A percentile compares a stretch with the other conserved stretches of the same genome.
Evolutionary conservation across 1,140 invertebrate species (phyloP).

Genomic region (Apis laboriosa): DNA sequence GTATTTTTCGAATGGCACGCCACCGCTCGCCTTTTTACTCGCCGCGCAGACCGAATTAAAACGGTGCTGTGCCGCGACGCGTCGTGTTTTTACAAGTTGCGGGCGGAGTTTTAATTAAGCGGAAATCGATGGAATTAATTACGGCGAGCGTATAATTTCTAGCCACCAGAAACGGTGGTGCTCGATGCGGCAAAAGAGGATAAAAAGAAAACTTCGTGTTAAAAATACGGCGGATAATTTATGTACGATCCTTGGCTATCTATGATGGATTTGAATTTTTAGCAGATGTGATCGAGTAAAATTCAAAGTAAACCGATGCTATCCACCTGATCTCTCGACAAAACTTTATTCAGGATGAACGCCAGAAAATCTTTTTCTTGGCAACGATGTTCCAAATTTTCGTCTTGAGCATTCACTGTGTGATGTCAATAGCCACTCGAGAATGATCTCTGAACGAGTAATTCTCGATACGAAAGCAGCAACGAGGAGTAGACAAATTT

Average conservation of each 20-base stretch:
- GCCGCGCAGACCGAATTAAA: neutral
- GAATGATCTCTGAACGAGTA: too few relatives aligned
- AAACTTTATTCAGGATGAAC: neutral
- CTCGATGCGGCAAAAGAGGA: neutral
- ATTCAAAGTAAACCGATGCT: neutral
- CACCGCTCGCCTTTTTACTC: neutral
- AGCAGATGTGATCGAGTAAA: too few relatives aligned
- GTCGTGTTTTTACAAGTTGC: neutral
- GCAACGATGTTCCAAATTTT: neutral
- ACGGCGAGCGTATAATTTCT: neutral
- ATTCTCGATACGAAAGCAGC: too few relatives aligned
- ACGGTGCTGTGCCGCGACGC: neutral
- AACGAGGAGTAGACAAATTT: too few relatives aligned
- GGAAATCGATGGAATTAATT: conserved; percentile 5
- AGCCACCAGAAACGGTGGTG: neutral
- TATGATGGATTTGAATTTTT: neutral
- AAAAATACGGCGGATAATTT: neutral
- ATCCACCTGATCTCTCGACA: neutral
- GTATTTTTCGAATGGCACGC: neutral
- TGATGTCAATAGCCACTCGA: too few relatives aligned
- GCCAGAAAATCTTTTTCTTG: conserved; percentile 12
- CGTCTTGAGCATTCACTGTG: too few relatives aligned
- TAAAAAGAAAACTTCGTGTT: neutral
- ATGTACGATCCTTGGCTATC: neutral
- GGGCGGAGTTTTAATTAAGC: conserved; percentile 27